Conservation (phyloP, 2,888 invertebrate species). For the Escarpia spicata region DNA sequence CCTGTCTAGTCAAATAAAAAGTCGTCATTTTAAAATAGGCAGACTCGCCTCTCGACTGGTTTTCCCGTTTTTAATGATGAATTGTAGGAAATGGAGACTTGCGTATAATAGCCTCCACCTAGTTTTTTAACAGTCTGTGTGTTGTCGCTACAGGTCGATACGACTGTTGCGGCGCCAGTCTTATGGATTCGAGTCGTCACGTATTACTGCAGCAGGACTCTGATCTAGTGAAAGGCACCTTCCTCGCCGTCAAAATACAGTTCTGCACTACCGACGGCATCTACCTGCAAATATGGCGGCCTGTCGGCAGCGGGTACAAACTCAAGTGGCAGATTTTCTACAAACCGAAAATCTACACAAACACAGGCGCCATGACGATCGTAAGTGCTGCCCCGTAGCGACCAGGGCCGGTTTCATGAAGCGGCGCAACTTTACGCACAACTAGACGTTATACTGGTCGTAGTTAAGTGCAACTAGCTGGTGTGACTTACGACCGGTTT, state of each 20-base stretch:
- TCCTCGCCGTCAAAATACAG: constrained; percentile 27
- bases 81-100: neutral
- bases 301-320: neutral
- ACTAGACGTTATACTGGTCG: too few relatives aligned
- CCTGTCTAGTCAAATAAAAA: neutral
- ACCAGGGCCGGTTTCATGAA: too few relatives aligned
- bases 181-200: constrained; percentile 34
- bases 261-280: constrained; percentile 27
- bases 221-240: constrained; percentile 20
- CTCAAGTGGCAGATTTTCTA: constrained; percentile 30
- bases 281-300: constrained; percentile 34
- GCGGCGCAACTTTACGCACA: too few relatives aligned
- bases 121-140: neutral
- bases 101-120: neutral
- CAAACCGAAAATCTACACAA: constrained; percentile 22
- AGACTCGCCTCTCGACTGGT: neutral
- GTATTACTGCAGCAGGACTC: constrained; percentile 29
- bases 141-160: neutral
- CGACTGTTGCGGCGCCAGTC: constrained; percentile 31
- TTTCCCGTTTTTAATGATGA: neutral
- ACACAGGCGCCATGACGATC: constrained; percentile 13
- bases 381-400: neutral
- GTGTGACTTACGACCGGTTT: too few relatives aligned
- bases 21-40: too few relatives aligned
- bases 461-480: neutral